These are phyloP conservation scores for Sericinus montela DNA, from an alignment of 2,888 invertebrate genomes.

Conservation along the genomic window DNA sequence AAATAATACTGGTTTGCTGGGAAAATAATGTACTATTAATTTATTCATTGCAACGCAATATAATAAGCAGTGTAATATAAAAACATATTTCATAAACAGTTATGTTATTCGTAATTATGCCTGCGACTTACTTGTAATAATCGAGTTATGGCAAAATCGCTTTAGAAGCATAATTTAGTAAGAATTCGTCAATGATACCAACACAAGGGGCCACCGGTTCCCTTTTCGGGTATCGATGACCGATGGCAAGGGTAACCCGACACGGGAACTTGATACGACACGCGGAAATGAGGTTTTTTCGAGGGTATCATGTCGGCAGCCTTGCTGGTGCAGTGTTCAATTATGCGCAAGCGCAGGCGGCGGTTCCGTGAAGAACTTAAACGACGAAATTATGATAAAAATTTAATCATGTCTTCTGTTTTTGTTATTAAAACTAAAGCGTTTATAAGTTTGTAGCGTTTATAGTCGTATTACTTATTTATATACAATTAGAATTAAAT, in stretches of 20 bases:
- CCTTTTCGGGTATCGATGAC: slow-evolving; percentile 42
- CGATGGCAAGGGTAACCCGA: slow-evolving; percentile 51
- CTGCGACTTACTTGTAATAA: too few species aligned
- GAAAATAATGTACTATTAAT: too few species aligned
- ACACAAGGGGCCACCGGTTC: slow-evolving; percentile 42
- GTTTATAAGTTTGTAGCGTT: too few species aligned
- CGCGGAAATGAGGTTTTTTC: slow-evolving; percentile 43
- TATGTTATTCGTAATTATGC: too few species aligned
- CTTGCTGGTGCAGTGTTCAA: slow-evolving; percentile 29
- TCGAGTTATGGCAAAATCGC: too few species aligned
- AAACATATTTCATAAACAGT: too few species aligned
- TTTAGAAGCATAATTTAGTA: neutral
- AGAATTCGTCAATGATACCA: slow-evolving; percentile 6
- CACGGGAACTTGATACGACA: slow-evolving; percentile 37
- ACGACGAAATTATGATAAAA: neutral
- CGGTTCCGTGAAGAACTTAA: slow-evolving; percentile 12
- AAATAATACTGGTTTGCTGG: too few species aligned
- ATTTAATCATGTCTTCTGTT: too few species aligned
- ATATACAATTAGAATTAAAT: neutral
- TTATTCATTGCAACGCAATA: too few species aligned
- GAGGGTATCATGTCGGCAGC: slow-evolving; percentile 46
- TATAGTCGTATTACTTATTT: neutral
- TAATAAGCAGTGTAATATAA: too few species aligned
- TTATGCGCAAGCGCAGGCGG: slow-evolving; percentile 26
- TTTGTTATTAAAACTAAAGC: too few species aligned